Base-by-base conservation (phyloP, 23 tunicate species). In the Trididemnum clinides region DNA sequence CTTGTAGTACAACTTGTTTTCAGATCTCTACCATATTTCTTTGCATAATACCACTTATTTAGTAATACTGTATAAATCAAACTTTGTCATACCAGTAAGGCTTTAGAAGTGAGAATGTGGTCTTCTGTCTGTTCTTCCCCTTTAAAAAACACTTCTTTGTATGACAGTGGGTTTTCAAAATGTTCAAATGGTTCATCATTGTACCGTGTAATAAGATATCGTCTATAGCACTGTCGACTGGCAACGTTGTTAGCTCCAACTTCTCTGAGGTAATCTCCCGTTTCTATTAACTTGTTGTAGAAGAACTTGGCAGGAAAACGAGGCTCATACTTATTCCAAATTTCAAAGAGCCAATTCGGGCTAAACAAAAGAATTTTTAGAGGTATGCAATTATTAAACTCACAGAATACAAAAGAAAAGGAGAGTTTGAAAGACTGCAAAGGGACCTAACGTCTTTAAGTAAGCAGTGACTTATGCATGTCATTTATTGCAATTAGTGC, bases 321-420 rank as follows among this genome's bases (percentile, higher is more conserved):
- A 4, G 88, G 90, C 27, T 88, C 94, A 86, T 81, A 94, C 51
- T 94, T 94, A 58, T 94, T 94, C 98, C 98, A 94, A 23, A 89
- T 82, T 34, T 94, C 91, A 84, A 94, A 94, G 72, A 94, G 63
- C 94, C 91, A 85, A 73, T 94, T 94, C 2, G 90, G 63, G 32
- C 94, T 89, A 30, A 25, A 75, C n/a, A 73, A 3, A 37, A 36
- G 6, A 69, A n/a, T n/a, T n/a, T n/a, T n/a, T n/a, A n/a, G n/a
- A n/a, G n/a, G n/a, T n/a, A n/a, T n/a, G n/a, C n/a, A n/a, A n/a
- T n/a, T n/a, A n/a, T n/a, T n/a, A n/a, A n/a, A n/a, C n/a, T n/a
- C n/a, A n/a, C n/a, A n/a, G n/a, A n/a, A n/a, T n/a, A n/a, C n/a
- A n/a, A n/a, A n/a, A n/a, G n/a, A n/a, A n/a, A n/a, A n/a, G n/a